Evolutionary conservation across 2,797 vertebrate species (phyloP), one percentile per base, ranked within the genome.

Genomic region (Centroberyx gerrardi): DNA sequence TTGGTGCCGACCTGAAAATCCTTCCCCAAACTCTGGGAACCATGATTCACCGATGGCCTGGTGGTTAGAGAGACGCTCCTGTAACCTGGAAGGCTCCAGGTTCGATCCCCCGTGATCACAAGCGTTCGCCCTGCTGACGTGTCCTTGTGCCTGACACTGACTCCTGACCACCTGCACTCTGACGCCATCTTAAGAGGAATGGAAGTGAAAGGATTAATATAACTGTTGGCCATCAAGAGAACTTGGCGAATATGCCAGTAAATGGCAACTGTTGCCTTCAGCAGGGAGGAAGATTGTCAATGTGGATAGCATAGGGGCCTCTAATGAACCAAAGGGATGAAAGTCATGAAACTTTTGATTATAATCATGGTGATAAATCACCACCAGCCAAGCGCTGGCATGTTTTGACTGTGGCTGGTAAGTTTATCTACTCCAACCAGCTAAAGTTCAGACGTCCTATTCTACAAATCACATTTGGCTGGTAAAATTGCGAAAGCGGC

Each of bases 401-500:
- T 46, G 2, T 42, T 65, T 36, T 63, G 71, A 40, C 15, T 68
- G 73, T 53, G 71, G 55, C 54, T 74, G 76, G 42, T 73, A 72
- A 74, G 69, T 53, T 70, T 70, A 33, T 33, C 33, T 31, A 28
- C 1, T 18, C 58, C 54, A 17, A 9, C 28, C 42, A 46, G 17
- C 62, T 67, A 61, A 46, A 5, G 29, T 31, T 49, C 9, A 60
- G 3, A 36, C 49, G 12, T 60, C 7, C 7, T 9, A 3, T 28
- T 54, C 5, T 14, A 10, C 3, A 29, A 54, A 54, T 5, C 51
- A 68, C 49, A 27, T 33, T 18, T 38, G 28, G 36, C 62, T 73
- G 68, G 52, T 86, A 49, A 78, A 69, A 61, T 71, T 8, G 5
- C 68, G 36, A 68, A 77, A 79, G n/a, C 56, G 72, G 38, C 56